Base-by-base conservation (phyloP, 2,888 invertebrate genomes). In the Anaspis maculata region DNA sequence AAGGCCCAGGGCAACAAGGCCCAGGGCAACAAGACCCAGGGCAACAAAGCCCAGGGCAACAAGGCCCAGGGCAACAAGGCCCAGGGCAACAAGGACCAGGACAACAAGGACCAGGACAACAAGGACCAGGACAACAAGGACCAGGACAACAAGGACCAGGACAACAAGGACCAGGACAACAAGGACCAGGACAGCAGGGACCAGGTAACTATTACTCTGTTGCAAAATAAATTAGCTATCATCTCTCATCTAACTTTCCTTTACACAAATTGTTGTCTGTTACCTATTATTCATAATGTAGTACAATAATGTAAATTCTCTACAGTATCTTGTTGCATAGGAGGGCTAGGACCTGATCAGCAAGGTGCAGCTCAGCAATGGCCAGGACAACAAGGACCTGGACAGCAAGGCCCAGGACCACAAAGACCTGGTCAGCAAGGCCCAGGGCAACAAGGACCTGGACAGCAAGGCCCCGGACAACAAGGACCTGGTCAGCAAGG, bases 391-490 rank as follows among this genome's bases (percentile, higher is more conserved):
- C 39, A 36, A 16, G 39, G 37, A 10, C 34, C 37, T 46, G 31
- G 28, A 4, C 27, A 28, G 14, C 15, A 14, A 11, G 15, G 21
- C 13, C 32, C 16, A 28, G 11, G 13, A 1, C 24, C 9, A 24
- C 24, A 24, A 24, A 23, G 36, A 26, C 9, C 24, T 11, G 9
- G 22, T 24, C 38, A 42, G 30, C 37, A 31, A 16, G 34, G 27
- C 6, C 27, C 27, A 9, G 34, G 36, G 24, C 25, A 44, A 24
- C 27, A 24, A 38, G 25, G 34, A 2, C 21, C 30, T 12, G 13
- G 11, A 32, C 37, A 34, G 21, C 21, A 41, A 5, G 30, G 32
- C 34, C 10, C 41, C 39, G 26, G 34, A 23, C 45, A 43, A 29
- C 41, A 36, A 15, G 39, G 41, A 14, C 23, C 36, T 14, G 30